A percentile compares a stretch with the other conserved stretches of the same genome.
phyloP scores from a whole-genome alignment of 2,888 invertebrate genomes.

The Pocota personata region DNA sequence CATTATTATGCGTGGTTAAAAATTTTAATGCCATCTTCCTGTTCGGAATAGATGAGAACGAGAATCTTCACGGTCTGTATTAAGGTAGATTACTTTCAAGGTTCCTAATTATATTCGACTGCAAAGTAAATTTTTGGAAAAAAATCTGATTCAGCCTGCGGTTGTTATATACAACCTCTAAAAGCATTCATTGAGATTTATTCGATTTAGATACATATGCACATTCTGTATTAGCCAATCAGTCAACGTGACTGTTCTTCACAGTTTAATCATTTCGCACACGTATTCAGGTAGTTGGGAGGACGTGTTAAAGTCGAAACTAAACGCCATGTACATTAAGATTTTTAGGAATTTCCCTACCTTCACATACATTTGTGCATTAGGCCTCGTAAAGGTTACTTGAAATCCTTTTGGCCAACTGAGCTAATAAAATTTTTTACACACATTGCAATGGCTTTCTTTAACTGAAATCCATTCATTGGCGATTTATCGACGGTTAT shows the following conservation, averaged over 20 bases:
- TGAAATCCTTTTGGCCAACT: not conserved
- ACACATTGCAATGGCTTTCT: not conserved
- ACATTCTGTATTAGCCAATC: not conserved
- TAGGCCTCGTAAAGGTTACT: too few relatives aligned
- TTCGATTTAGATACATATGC: slow-evolving; percentile 5
- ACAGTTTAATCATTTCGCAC: too few relatives aligned
- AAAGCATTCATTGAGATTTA: not conserved
- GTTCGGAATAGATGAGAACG: slow-evolving; percentile 13
- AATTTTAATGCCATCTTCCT: slow-evolving; percentile 34
- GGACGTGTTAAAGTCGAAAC: too few relatives aligned
- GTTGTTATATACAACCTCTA: not conserved
- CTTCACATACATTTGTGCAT: too few relatives aligned
- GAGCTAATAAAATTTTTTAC: not conserved
- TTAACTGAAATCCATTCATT: not conserved
- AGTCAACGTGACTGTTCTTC: too few relatives aligned
- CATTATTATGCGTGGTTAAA: slow-evolving; percentile 19
- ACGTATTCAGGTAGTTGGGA: too few relatives aligned
- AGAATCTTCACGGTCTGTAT: slow-evolving; percentile 3
- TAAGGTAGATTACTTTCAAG: not conserved
- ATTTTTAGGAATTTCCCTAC: too few relatives aligned
- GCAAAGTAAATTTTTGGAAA: slow-evolving; percentile 2
- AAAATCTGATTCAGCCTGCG: slow-evolving; percentile 6
- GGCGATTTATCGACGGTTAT: not conserved
- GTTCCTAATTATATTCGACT: slow-evolving; percentile 1
- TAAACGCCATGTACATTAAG: too few relatives aligned